Evolutionary conservation across 2,888 invertebrate genomes (phyloP).

Genomic region (Uropetala carovei): DNA sequence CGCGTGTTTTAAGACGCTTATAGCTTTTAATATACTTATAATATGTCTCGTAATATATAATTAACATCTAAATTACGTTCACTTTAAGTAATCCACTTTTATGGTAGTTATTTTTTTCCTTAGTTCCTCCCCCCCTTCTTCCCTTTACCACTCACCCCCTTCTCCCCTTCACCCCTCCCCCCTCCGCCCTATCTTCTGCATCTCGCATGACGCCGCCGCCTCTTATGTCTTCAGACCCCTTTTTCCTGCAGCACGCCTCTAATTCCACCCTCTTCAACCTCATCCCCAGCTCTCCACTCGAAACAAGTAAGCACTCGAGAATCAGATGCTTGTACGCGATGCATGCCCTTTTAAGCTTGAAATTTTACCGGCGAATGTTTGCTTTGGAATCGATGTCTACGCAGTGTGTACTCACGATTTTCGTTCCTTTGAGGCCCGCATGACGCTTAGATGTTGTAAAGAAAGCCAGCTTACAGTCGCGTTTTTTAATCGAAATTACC

Average conservation of each 20-base stretch:
- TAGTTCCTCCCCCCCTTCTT: neutral
- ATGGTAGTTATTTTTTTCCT: constrained; percentile 3
- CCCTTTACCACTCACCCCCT: no score
- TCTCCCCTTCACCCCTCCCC: neutral
- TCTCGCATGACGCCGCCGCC: neutral
- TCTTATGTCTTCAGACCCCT: neutral
- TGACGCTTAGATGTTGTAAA: neutral
- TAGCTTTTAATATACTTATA: neutral
- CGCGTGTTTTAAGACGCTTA: neutral
- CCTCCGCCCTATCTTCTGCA: neutral
- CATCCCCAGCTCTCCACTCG: neutral
- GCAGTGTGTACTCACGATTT: neutral
- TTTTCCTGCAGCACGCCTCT: neutral
- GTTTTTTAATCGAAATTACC: neutral
- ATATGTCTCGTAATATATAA: neutral
- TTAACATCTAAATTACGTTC: neutral
- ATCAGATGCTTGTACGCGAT: constrained; percentile 17
- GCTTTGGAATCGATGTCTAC: neutral
- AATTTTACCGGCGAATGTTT: neutral
- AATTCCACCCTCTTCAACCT: neutral
- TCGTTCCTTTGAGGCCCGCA: neutral
- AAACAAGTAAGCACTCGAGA: constrained; percentile 10
- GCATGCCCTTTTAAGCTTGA: neutral
- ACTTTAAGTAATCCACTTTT: neutral
- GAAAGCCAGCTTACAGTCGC: neutral